Evolutionary conservation across 1,140 invertebrate genomes (phyloP).

Genomic region (Trissolcus basalis): DNA sequence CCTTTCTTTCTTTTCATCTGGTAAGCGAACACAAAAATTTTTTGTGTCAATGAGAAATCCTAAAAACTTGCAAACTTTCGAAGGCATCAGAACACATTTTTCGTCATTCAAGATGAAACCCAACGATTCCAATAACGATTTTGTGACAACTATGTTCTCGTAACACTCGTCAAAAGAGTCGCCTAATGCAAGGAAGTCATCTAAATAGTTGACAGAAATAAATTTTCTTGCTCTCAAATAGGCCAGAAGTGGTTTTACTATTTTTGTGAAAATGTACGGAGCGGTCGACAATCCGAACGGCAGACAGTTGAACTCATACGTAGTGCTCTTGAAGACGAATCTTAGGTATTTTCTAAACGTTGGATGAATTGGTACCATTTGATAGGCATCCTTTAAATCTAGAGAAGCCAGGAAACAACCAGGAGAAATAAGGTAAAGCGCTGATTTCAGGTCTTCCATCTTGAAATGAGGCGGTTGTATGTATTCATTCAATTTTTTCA

Average conservation of each 20-base stretch:
- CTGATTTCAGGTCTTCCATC: not conserved
- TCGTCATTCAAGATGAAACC: not conserved
- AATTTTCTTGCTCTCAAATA: not conserved
- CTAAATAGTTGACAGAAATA: not conserved
- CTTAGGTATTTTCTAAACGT: not conserved
- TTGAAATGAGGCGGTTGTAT: not conserved
- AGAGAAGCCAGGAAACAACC: not conserved
- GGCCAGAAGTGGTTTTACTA: not conserved
- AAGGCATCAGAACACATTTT: not conserved
- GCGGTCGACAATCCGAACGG: not conserved
- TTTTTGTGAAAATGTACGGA: not conserved
- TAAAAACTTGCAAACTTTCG: not conserved
- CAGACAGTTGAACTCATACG: not conserved
- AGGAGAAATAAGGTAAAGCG: not conserved
- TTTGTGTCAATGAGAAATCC: not conserved
- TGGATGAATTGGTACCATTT: not conserved
- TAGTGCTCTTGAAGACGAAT: not conserved
- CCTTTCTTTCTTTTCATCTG: not conserved
- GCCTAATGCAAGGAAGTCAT: not conserved
- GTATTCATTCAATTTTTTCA: not conserved
- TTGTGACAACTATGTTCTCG: not conserved
- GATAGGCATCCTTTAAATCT: not conserved
- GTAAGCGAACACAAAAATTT: not conserved
- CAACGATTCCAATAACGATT: not conserved
- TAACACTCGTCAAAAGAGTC: not conserved